A percentile compares a stretch with the other conserved stretches of the same genome.
These are phyloP conservation scores for Steinernema khuongi DNA, from an alignment of 1,140 invertebrate genomes.

Conservation along the genomic window DNA sequence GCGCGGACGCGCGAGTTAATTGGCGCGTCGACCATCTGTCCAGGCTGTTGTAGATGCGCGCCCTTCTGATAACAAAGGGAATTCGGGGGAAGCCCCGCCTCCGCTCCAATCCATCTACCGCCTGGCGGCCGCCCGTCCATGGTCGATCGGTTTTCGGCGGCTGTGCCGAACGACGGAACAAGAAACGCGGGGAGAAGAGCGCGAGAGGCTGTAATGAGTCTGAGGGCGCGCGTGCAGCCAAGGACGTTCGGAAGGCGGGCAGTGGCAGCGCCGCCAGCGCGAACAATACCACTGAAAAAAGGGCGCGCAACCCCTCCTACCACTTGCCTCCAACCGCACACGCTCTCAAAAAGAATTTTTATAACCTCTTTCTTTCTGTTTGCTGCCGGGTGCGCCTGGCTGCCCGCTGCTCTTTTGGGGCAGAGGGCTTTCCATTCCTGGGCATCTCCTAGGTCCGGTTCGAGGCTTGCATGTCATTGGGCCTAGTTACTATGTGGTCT, in stretches of 20 bases:
- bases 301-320: slow-evolving; percentile 15
- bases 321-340: neutral
- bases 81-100: neutral
- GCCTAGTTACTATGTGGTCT: no score
- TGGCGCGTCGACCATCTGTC: slow-evolving; percentile 6
- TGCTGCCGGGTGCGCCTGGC: neutral
- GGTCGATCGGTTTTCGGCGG: neutral
- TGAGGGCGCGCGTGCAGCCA: slow-evolving; percentile 4
- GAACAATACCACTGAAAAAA: slow-evolving; percentile 14
- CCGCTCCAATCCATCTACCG: no score
- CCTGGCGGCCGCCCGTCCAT: neutral
- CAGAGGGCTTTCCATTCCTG: no score
- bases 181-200: neutral
- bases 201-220: neutral
- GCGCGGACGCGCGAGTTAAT: slow-evolving; percentile 9
- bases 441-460: no score
- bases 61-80: slow-evolving; percentile 7
- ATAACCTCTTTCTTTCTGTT: neutral
- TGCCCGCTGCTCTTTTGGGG: neutral
- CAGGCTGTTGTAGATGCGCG: neutral
- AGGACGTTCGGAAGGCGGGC: slow-evolving; percentile 14
- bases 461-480: no score
- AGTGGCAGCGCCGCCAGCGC: neutral
- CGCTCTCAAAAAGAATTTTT: slow-evolving; percentile 13
- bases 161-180: neutral